Evolutionary conservation across 2,888 invertebrate genomes (phyloP).

Genomic region (Macrosiphum euphorbiae): DNA sequence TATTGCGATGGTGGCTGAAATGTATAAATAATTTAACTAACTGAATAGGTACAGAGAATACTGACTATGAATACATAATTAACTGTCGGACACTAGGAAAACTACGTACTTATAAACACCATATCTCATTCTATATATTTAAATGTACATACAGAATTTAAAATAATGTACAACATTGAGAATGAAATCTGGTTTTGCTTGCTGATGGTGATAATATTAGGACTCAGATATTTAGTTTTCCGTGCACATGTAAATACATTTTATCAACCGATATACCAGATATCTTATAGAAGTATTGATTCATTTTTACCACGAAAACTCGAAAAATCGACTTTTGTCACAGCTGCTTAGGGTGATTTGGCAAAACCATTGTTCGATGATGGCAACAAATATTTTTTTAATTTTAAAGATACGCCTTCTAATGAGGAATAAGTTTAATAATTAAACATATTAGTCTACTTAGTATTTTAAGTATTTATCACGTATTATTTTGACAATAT

Average conservation of each 20-base stretch:
- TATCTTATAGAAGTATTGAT: neutral
- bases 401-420: neutral
- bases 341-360: neutral
- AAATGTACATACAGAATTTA: neutral
- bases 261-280: neutral
- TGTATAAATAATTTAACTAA: slow-evolving; percentile 16
- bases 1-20: neutral
- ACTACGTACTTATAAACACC: neutral
- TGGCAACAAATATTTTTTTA: neutral
- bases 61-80: slow-evolving; percentile 3
- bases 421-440: neutral
- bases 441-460: too few species aligned
- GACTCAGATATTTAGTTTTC: neutral
- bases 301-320: neutral
- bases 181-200: neutral
- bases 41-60: neutral
- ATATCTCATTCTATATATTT: neutral
- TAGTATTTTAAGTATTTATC: too few species aligned
- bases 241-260: neutral
- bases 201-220: neutral
- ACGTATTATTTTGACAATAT: too few species aligned
- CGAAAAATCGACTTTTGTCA: neutral
- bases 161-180: neutral
- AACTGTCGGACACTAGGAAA: neutral
- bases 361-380: neutral